phyloP scores from a whole-genome alignment of 1,140 invertebrate species.

The Ceratitis capitata region DNA sequence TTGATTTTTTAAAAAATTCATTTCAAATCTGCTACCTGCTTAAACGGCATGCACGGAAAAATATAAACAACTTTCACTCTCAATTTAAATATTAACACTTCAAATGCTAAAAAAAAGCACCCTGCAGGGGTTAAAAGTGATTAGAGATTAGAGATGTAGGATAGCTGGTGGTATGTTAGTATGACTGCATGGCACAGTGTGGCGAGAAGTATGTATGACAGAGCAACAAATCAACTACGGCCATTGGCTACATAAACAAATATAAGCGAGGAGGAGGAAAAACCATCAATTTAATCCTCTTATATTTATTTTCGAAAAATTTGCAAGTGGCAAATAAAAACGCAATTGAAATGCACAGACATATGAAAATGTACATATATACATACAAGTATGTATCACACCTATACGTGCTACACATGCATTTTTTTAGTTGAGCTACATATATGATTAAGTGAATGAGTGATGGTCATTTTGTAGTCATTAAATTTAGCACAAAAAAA shows the following conservation, averaged over 20 bases:
- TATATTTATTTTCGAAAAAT: background rate
- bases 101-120: background rate
- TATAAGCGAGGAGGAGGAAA: background rate
- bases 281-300: background rate
- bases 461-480: background rate
- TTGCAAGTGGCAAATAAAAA: background rate
- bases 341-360: background rate
- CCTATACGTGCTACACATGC: background rate
- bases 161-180: no score
- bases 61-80: constrained; percentile 30
- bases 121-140: background rate
- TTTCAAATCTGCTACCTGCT: constrained; percentile 4
- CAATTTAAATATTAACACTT: constrained; percentile 16
- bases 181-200: background rate
- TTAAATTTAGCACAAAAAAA: background rate
- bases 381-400: no score
- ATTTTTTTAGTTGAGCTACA: background rate
- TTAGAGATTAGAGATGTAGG: background rate
- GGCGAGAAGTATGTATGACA: no score
- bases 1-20: background rate
- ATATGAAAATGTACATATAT: background rate
- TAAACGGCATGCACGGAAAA: no score
- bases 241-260: background rate
- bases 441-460: background rate
- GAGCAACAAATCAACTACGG: background rate